A percentile compares a stretch with the other conserved stretches of the same genome.
Conservation (phyloP, 2,888 invertebrate genomes). For the Dryococelus australis region DNA sequence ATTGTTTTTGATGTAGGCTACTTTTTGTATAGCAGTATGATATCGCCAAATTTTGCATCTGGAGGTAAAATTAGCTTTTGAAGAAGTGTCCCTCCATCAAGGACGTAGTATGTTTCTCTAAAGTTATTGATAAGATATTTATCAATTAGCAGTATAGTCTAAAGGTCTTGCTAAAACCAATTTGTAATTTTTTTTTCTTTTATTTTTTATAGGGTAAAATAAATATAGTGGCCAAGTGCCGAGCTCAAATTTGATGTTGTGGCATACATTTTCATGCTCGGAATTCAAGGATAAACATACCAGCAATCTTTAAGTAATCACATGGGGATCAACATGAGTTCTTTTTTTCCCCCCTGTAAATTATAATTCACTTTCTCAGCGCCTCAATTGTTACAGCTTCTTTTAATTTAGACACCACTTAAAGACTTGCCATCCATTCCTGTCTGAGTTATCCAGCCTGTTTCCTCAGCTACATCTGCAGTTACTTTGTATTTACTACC, state of each 20-base stretch:
- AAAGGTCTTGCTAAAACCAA: not conserved
- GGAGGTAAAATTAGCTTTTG: not conserved
- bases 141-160: not conserved
- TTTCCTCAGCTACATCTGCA: not conserved
- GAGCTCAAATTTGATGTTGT: not conserved
- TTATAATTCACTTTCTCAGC: not conserved
- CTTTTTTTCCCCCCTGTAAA: not conserved
- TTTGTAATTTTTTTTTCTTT: not conserved
- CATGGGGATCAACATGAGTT: not conserved
- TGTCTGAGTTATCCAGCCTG: not conserved
- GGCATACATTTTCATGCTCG: not conserved
- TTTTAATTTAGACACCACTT: not conserved
- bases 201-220: not conserved
- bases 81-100: not conserved
- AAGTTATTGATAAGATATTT: not conserved
- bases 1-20: not conserved
- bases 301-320: not conserved
- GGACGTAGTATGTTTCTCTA: not conserved
- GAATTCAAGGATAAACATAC: not conserved
- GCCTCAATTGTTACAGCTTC: not conserved
- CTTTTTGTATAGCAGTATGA: not conserved
- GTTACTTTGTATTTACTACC: not conserved
- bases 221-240: not conserved
- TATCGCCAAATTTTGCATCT: not conserved
- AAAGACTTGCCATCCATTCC: constrained; percentile 8